Conservation (phyloP, 2,797 vertebrate species). For the Nyctibius grandis region DNA sequence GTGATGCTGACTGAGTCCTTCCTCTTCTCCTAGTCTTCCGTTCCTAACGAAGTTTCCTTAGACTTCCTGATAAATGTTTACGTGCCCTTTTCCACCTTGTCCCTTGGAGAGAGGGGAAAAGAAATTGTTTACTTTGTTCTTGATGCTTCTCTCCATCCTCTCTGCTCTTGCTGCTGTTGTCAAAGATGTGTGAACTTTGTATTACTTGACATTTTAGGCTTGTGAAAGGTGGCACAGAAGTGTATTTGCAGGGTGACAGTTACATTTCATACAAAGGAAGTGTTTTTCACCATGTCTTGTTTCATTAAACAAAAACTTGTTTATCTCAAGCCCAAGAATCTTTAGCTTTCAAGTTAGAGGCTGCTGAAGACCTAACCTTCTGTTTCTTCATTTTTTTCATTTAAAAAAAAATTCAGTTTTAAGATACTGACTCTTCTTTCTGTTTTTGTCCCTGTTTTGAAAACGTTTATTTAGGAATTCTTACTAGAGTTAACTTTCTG, state of each 20-base stretch:
- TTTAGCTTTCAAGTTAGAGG: background rate
- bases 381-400: background rate
- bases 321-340: background rate
- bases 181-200: background rate
- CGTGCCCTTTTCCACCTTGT: background rate
- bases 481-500: background rate
- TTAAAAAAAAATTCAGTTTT: background rate
- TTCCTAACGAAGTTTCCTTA: background rate
- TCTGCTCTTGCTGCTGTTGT: background rate
- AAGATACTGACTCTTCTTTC: background rate
- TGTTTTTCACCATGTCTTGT: background rate
- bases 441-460: background rate
- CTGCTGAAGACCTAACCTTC: background rate
- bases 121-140: background rate
- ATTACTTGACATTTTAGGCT: background rate
- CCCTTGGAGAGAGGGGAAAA: rapidly evolving
- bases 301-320: background rate
- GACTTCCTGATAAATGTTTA: background rate
- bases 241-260: background rate
- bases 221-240: background rate
- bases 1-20: background rate
- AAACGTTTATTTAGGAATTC: background rate
- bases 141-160: background rate
- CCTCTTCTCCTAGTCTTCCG: background rate
- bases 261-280: background rate